Evolutionary conservation across 2,113 vertebrate species (phyloP).

Genomic region (Phalacrocorax brasilianus): DNA sequence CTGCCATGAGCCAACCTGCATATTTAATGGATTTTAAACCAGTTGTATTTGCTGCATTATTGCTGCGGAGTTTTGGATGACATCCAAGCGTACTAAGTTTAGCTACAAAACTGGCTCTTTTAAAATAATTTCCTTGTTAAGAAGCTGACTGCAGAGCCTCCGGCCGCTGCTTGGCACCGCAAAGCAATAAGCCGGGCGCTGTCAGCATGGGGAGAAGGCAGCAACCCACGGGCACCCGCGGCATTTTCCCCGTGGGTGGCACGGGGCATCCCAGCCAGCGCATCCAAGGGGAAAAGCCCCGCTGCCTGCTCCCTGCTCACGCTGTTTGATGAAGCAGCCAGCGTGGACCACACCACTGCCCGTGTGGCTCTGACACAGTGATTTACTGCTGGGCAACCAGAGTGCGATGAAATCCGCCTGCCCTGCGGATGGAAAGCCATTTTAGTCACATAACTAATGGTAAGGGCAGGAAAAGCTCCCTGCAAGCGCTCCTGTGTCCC

Average conservation of each 20-base stretch:
- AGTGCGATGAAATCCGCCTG: background rate
- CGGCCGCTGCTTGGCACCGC: background rate
- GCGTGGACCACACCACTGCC: background rate
- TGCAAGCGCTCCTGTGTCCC: fast-evolving
- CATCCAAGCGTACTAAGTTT: slow-evolving; percentile 45
- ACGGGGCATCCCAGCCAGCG: fast-evolving
- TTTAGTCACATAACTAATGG: background rate
- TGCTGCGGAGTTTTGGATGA: background rate
- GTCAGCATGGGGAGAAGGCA: background rate
- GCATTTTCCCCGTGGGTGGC: background rate
- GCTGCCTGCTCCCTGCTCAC: background rate
- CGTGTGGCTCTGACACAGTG: background rate
- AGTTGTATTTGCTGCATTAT: slow-evolving; percentile 24
- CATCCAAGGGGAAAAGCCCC: background rate
- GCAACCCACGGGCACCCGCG: fast-evolving
- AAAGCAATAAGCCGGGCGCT: background rate
- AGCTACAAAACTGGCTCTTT: slow-evolving; percentile 56
- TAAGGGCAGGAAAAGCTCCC: background rate
- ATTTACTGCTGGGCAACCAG: background rate
- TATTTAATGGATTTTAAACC: slow-evolving; percentile 29
- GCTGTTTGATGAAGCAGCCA: background rate
- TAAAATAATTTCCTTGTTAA: slow-evolving; percentile 59
- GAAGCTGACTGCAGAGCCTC: slow-evolving; percentile 46
- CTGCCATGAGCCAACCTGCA: background rate
- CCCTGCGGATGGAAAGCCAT: background rate